Evolutionary conservation across 1,140 invertebrate species (phyloP).

Genomic region (Arion vulgaris): DNA sequence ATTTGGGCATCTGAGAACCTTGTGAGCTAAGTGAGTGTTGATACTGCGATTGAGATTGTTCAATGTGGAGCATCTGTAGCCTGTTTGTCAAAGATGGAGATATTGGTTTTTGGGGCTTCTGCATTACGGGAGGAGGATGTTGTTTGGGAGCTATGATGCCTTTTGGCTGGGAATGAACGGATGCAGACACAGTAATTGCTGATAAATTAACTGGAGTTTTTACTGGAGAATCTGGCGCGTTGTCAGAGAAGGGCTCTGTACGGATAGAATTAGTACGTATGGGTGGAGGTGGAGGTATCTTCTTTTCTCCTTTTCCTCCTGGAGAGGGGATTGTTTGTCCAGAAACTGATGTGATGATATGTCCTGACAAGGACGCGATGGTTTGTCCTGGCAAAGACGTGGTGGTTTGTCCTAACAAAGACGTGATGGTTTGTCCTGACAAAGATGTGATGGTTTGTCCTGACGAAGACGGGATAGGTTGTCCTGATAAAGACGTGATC

Average conservation of each 20-base stretch:
- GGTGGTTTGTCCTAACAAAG: constrained; percentile 42
- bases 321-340: constrained; percentile 32
- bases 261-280: constrained; percentile 78
- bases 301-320: constrained; percentile 61
- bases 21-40: background rate
- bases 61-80: background rate
- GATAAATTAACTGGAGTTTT: background rate
- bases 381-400: too few relatives aligned
- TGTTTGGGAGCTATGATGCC: background rate
- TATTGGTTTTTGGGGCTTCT: constrained; percentile 8
- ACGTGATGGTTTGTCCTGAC: constrained; percentile 42
- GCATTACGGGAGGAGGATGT: constrained; percentile 24
- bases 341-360: too few relatives aligned
- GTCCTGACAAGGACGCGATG: too few relatives aligned
- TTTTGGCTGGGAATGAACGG: constrained; percentile 5
- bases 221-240: constrained; percentile 3
- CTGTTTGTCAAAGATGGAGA: constrained; percentile 5
- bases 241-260: background rate
- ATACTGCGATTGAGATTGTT: background rate
- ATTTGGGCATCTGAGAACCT: constrained; percentile 14
- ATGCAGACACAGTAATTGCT: background rate
- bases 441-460: constrained; percentile 41
- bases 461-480: constrained; percentile 41
- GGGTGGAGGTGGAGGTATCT: constrained; percentile 84
- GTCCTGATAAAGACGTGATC: background rate